These are phyloP conservation scores for Cranoglanis bouderius DNA, from an alignment of 2,113 vertebrate genomes.

Conservation along the genomic window DNA sequence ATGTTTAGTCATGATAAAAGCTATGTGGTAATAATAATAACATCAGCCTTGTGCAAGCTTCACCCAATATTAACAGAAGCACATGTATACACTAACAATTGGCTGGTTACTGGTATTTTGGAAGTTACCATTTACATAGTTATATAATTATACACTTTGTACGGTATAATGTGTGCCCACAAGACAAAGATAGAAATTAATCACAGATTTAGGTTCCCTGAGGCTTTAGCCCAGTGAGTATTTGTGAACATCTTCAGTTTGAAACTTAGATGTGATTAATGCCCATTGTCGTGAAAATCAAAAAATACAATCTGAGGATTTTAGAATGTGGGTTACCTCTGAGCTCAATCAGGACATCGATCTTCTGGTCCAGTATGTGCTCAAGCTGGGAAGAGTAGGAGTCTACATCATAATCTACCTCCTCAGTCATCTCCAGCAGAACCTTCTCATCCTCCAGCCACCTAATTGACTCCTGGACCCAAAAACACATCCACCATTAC, in stretches of 20 bases:
- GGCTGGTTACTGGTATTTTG: background rate
- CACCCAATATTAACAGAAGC: background rate
- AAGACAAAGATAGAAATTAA: background rate
- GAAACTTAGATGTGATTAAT: background rate
- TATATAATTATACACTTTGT: background rate
- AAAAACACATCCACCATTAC: background rate
- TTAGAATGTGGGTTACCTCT: conserved; percentile 75
- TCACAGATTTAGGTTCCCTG: background rate
- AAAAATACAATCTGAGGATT: background rate
- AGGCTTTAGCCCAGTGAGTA: background rate
- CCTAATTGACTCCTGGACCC: conserved; percentile 88
- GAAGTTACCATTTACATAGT: background rate
- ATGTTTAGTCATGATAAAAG: background rate
- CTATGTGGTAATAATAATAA: background rate
- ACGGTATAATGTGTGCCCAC: background rate
- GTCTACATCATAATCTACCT: conserved; percentile 98
- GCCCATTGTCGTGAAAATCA: background rate
- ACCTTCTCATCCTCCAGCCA: conserved; percentile 97
- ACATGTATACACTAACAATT: background rate
- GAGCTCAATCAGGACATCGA: conserved; percentile 92
- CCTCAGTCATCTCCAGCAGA: conserved; percentile 96
- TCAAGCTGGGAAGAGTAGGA: conserved; percentile 94
- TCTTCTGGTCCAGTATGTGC: conserved; percentile 96
- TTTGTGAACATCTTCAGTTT: background rate
- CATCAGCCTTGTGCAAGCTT: background rate